These are phyloP conservation scores for Phaetusa simplex DNA, from an alignment of 2,113 vertebrate genomes.

Conservation along the genomic window DNA sequence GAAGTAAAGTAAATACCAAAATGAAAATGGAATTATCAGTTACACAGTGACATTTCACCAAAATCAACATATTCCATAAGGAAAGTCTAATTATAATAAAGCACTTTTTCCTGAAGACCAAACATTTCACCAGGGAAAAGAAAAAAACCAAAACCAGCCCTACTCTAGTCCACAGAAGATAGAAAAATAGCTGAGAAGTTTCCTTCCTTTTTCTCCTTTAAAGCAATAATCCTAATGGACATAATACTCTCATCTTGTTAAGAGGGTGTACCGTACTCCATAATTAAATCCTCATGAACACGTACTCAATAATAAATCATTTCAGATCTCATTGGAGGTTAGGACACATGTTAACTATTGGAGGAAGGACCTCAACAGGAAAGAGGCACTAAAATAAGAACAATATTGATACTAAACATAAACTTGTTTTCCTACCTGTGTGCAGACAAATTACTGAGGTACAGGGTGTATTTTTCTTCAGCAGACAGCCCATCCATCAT, in stretches of 20 bases:
- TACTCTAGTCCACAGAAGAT: neutral
- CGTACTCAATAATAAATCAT: neutral
- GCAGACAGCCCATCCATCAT: conserved; percentile 88
- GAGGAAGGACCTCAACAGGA: neutral
- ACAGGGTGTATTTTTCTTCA: conserved; percentile 84
- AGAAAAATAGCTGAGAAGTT: neutral
- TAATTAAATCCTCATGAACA: neutral
- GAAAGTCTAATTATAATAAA: neutral
- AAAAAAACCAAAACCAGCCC: neutral
- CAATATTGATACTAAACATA: neutral
- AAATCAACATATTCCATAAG: neutral
- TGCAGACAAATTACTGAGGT: conserved; percentile 80
- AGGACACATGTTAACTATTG: neutral
- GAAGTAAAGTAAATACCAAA: neutral
- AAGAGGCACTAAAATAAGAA: neutral
- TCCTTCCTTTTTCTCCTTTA: neutral
- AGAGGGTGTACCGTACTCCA: neutral
- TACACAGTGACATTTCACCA: neutral
- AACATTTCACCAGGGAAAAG: neutral
- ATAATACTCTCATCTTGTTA: neutral
- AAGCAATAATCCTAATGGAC: neutral
- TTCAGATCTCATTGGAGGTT: neutral
- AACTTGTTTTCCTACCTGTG: conserved; percentile 75
- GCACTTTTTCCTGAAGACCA: neutral
- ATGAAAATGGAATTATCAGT: neutral